A percentile compares a stretch with the other conserved stretches of the same genome.
These are phyloP conservation scores for Ptychobarbus kaznakovi DNA, from an alignment of 2,797 vertebrate genomes.

Conservation along the genomic window DNA sequence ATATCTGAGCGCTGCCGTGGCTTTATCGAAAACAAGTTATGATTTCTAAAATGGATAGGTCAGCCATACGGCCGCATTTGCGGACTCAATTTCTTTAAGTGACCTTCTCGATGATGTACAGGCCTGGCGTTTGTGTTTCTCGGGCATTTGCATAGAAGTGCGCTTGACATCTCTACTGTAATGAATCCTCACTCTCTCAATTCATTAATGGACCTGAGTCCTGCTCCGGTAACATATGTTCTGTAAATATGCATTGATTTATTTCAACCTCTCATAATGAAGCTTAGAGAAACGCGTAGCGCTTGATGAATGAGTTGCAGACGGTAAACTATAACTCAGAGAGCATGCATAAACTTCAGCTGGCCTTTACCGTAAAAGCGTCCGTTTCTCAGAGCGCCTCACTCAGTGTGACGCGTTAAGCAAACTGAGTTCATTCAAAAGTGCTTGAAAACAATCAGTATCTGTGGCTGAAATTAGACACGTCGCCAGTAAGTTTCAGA, in stretches of 20 bases:
- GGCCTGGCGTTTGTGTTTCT: slow-evolving; percentile 76
- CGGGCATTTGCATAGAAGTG: slow-evolving; percentile 79
- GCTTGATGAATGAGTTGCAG: slow-evolving; percentile 79
- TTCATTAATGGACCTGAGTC: slow-evolving; percentile 81
- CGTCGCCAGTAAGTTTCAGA: not conserved
- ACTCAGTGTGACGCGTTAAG: slow-evolving; percentile 4
- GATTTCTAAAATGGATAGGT: slow-evolving; percentile 79
- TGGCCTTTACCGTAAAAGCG: slow-evolving; percentile 53
- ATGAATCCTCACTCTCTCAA: slow-evolving; percentile 81
- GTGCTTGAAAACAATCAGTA: not conserved
- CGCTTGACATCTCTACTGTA: slow-evolving; percentile 76
- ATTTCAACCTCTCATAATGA: slow-evolving; percentile 75
- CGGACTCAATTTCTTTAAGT: slow-evolving; percentile 80
- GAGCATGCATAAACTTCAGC: slow-evolving; percentile 71
- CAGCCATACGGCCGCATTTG: slow-evolving; percentile 64
- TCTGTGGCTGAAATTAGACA: not conserved
- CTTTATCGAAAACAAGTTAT: slow-evolving; percentile 70
- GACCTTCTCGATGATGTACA: slow-evolving; percentile 77
- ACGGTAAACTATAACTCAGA: slow-evolving; percentile 69
- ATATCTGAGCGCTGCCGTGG: slow-evolving; percentile 69
- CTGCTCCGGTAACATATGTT: slow-evolving; percentile 78
- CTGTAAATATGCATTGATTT: slow-evolving; percentile 82
- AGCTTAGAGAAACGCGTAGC: slow-evolving; percentile 68
- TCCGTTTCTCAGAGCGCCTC: not conserved
- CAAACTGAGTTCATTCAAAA: not conserved